Base-by-base conservation (phyloP, 2,888 invertebrate genomes). In the Eutolmus rufibarbis region DNA sequence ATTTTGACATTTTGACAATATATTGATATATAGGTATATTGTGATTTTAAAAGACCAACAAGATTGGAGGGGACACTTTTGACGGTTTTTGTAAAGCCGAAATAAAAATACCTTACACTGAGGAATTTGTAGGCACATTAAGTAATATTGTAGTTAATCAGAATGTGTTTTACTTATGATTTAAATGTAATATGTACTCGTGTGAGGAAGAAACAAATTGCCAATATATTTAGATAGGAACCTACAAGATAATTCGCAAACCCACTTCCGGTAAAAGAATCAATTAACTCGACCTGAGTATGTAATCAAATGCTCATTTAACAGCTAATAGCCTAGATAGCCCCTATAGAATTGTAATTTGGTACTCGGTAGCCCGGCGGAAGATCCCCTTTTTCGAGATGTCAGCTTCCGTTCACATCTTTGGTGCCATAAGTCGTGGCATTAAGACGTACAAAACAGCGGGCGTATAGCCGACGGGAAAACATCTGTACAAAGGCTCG, bases 371-470 rank as follows among this genome's bases (percentile, higher is more conserved):
- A 88, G 86, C 88, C 88, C 87, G 86, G 88, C 88, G 88, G 87
- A 87, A 87, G 86, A 87, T 86, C 79, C 88, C 87, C 85, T 77
- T 74, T 84, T 87, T 28, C 74, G 88, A 87, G 89, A 91, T 92
- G 92, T 92, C 92, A 91, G 91, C 84, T 66, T 84, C 66, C 66
- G 66, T 91, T 91, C 90, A 91, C 90, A 91, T 92, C 90, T 90
- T 90, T 91, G 91, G 92, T 92, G 92, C 91, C 92, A 92, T 92
- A 92, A 92, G 92, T 92, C 91, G 91, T 91, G 91, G 92, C 91
- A 92, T 92, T 92, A 91, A 74, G 76, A 79, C 51, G 89, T 89
- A 90, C 82, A 82, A 85, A 88, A 87, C 84, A 51, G 78, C 87
- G 89, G 84, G 74, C 78, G 79, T 86, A 85, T 19, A 87, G 88